Conservation (phyloP, 2,113 vertebrate species). For the Nothoprocta perdicaria region DNA sequence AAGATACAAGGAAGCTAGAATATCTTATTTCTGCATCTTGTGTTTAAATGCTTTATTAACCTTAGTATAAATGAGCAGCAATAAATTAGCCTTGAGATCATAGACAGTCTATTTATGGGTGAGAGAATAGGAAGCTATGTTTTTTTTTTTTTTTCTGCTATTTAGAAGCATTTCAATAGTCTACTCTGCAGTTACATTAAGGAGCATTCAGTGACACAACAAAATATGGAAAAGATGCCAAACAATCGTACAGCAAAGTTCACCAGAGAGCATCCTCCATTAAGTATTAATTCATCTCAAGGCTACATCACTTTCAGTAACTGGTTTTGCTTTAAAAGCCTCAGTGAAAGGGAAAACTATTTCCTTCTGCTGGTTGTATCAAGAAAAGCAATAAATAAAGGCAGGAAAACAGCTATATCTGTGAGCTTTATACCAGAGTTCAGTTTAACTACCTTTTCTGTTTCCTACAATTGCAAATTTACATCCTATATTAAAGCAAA, state of each 20-base stretch:
- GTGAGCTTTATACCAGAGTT: not conserved
- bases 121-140: not conserved
- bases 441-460: not conserved
- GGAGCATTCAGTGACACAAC: not conserved
- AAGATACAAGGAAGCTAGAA: not conserved
- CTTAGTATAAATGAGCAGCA: not conserved
- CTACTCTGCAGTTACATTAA: not conserved
- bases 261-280: not conserved
- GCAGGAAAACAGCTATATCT: not conserved
- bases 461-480: not conserved
- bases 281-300: not conserved
- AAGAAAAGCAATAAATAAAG: not conserved
- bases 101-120: not conserved
- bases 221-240: not conserved
- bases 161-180: not conserved
- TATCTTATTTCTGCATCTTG: not conserved
- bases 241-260: not conserved
- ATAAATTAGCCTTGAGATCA: not conserved
- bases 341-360: not conserved
- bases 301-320: not conserved
- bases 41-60: not conserved
- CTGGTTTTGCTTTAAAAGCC: not conserved
- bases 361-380: not conserved
- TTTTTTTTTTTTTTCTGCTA: not conserved
- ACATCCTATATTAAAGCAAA: not conserved